Evolutionary conservation across 2,888 invertebrate species (phyloP).

Genomic region (Drosophila niveifrons): DNA sequence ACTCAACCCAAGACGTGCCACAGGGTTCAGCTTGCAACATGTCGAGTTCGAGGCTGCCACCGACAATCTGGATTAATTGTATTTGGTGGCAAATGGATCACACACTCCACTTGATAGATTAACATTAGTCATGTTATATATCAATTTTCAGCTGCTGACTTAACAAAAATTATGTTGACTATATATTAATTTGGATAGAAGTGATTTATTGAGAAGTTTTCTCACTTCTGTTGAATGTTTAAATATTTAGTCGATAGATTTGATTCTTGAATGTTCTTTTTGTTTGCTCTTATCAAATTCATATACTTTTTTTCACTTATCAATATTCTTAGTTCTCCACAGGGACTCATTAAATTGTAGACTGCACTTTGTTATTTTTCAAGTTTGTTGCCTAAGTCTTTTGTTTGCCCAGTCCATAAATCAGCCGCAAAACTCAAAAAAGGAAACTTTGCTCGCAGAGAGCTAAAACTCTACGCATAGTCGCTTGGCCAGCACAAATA

Average conservation of each 20-base stretch:
- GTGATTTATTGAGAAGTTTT: no score
- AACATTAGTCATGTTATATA: background rate
- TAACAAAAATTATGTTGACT: no score
- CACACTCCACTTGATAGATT: background rate
- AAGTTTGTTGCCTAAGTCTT: constrained; percentile 75
- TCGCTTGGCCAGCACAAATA: constrained; percentile 50
- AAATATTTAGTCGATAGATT: no score
- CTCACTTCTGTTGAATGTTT: no score
- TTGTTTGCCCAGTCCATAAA: constrained; percentile 64
- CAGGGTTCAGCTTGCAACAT: constrained; percentile 19
- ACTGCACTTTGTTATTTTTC: constrained; percentile 10
- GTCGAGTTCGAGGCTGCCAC: background rate
- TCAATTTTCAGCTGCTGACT: no score
- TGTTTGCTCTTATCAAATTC: background rate
- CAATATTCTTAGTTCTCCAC: background rate
- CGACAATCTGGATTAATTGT: background rate
- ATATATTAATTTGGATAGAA: no score
- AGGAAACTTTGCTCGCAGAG: constrained; percentile 18
- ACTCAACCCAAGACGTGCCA: constrained; percentile 18
- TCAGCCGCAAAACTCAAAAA: constrained; percentile 51
- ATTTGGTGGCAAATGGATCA: constrained; percentile 24
- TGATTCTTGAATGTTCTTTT: no score
- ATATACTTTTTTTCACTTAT: background rate
- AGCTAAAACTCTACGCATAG: constrained; percentile 1
- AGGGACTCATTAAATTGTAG: constrained; percentile 12